Conservation (phyloP, 1,140 invertebrate genomes). For the Drosophila jambulina region DNA sequence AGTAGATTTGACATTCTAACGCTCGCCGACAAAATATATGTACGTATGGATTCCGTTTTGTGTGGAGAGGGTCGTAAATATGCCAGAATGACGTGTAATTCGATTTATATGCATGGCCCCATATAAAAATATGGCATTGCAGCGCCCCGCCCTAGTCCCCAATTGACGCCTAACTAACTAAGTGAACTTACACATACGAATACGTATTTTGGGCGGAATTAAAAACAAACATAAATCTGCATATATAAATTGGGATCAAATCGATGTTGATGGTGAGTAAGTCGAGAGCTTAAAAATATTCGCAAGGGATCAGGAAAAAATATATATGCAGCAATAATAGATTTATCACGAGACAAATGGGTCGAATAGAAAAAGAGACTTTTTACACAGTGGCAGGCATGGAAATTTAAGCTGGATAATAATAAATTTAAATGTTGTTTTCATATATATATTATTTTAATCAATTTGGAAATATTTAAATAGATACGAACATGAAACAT, state of each 20-base stretch:
- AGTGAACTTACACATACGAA: not conserved
- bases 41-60: slow-evolving; percentile 35
- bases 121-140: slow-evolving; percentile 35
- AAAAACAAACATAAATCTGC: slow-evolving; percentile 44
- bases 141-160: not conserved
- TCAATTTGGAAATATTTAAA: no score
- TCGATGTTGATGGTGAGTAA: slow-evolving; percentile 2
- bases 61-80: slow-evolving; percentile 70
- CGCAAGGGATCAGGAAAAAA: not conserved
- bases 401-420: not conserved
- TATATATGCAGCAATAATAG: slow-evolving; percentile 6
- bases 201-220: slow-evolving; percentile 14
- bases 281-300: slow-evolving; percentile 12
- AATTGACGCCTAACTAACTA: slow-evolving; percentile 52
- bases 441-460: no score
- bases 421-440: not conserved
- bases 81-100: slow-evolving; percentile 74
- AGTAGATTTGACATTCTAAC: slow-evolving; percentile 69
- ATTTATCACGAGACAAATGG: slow-evolving; percentile 5
- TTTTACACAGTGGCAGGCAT: not conserved
- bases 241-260: slow-evolving; percentile 39
- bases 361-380: not conserved
- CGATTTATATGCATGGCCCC: slow-evolving; percentile 72
- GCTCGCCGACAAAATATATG: slow-evolving; percentile 31
- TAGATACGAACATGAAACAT: no score